Base-by-base conservation (phyloP, 1,140 invertebrate species). In the Zaprionus capensis region DNA sequence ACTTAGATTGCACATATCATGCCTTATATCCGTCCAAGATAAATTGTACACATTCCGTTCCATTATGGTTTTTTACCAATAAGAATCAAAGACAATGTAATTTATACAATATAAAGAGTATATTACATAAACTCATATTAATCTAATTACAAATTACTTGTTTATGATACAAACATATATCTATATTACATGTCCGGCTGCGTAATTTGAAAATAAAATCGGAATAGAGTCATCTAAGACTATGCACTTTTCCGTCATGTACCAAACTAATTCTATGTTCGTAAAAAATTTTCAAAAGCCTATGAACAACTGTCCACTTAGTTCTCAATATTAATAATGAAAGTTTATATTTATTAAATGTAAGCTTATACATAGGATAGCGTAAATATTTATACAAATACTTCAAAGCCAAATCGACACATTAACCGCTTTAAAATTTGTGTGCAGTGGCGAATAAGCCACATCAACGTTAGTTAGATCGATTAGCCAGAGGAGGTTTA, bases 321-420 rank as follows among this genome's bases (percentile, higher is more conserved):
- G 64, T 26, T 31, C 34, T 44, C 20, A 20, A 36, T 31, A 71
- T 69, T 20, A 20, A n/a, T 34, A n/a, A 71, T 77, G 69, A 81
- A 81, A 83, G 75, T 81, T 64, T 83, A 79, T 82, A 63, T 87
- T 88, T 88, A 88, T 87, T 87, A 79, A 78, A 36, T 83, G 71
- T 75, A 65, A 65, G 64, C 74, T 59, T 78, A 78, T 71, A 73
- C 67, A 65, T 76, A 80, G 59, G 80, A 56, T 79, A 68, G 71
- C 59, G 66, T 69, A 72, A 79, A 78, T 71, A 59, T 88, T 88
- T 88, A 77, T 90, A 88, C 84, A 88, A 62, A 80, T 81, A 86
- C 56, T 62, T 73, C 31, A 66, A 80, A 80, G 68, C 58, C 66
- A 77, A 78, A 65, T 65, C 63, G 53, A 63, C 53, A 67, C 75